Evolutionary conservation across 2,797 vertebrate species (phyloP).

Genomic region (Falco cherrug): DNA sequence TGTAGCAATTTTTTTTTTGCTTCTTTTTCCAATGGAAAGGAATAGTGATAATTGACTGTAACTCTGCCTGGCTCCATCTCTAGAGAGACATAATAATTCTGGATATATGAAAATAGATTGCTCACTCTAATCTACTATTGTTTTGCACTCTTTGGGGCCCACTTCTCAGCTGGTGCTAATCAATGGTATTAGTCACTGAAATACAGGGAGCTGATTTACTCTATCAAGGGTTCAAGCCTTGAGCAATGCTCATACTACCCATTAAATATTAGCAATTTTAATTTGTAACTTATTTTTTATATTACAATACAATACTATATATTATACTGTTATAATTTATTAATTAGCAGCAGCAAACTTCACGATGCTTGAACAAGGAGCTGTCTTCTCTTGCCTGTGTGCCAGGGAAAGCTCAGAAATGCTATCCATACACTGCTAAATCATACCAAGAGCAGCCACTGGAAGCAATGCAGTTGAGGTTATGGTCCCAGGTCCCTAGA

Average conservation of each 20-base stretch:
- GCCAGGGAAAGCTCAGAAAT: not conserved
- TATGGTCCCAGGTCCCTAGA: not conserved
- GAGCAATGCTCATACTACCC: not conserved
- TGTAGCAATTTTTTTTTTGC: not conserved
- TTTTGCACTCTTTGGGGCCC: constrained; percentile 48
- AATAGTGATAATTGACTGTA: constrained; percentile 46
- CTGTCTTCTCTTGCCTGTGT: not conserved
- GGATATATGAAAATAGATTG: constrained; percentile 67
- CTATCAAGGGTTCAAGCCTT: not conserved
- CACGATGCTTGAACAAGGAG: not conserved
- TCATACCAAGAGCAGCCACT: not conserved
- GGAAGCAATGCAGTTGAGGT: not conserved
- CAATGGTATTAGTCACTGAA: constrained; percentile 33
- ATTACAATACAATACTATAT: not conserved
- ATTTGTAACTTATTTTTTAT: too few species aligned
- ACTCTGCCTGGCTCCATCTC: constrained; percentile 25
- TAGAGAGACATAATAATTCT: constrained; percentile 55
- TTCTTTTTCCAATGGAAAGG: constrained; percentile 21
- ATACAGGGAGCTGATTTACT: constrained; percentile 9
- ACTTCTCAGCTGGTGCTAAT: constrained; percentile 32
- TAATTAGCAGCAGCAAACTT: not conserved
- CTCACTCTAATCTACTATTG: constrained; percentile 49
- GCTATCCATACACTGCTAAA: not conserved
- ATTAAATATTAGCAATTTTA: not conserved
- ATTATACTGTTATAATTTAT: too few species aligned